Conservation (phyloP, 2,888 invertebrate genomes). For the Chymomyza fuscimana region DNA sequence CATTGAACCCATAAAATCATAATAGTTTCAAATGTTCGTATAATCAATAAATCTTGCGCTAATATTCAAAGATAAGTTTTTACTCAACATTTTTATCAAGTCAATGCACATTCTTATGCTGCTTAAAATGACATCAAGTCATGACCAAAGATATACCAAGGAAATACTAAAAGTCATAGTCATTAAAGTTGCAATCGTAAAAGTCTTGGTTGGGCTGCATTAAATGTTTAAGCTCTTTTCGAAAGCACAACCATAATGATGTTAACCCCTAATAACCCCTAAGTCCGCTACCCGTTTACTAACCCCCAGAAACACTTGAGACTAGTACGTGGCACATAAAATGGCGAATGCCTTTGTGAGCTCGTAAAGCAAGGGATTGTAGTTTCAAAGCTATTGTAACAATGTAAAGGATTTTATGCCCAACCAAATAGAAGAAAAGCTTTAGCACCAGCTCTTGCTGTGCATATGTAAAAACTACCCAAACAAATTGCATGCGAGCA, state of each 20-base stretch:
- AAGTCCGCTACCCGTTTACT: neutral
- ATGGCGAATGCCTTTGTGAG: conserved; percentile 62
- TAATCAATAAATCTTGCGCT: neutral
- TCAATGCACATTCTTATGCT: conserved; percentile 25
- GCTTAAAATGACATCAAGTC: conserved; percentile 15
- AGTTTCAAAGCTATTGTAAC: conserved; percentile 44
- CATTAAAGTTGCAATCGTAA: conserved; percentile 61
- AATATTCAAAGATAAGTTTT: conserved; percentile 36
- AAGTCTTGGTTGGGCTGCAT: conserved; percentile 45
- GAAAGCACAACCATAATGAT: conserved; percentile 52
- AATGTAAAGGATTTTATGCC: conserved; percentile 50
- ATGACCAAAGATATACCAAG: neutral
- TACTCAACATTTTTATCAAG: conserved; percentile 37
- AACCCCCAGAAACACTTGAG: neutral
- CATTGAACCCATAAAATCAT: too few relatives aligned
- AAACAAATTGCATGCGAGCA: conserved; percentile 68
- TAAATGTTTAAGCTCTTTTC: conserved; percentile 65
- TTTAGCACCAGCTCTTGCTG: neutral
- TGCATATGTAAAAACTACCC: conserved; percentile 20
- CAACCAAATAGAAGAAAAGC: conserved; percentile 32
- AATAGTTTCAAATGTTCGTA: too few relatives aligned
- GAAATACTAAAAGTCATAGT: conserved; percentile 33
- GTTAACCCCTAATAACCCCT: neutral
- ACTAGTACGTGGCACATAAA: conserved; percentile 44
- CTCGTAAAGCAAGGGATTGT: conserved; percentile 59